Percentiles rank a stretch among this genome's conserved stretches.
Conservation (phyloP, 1,140 invertebrate species). For the Drosophila pandora region DNA sequence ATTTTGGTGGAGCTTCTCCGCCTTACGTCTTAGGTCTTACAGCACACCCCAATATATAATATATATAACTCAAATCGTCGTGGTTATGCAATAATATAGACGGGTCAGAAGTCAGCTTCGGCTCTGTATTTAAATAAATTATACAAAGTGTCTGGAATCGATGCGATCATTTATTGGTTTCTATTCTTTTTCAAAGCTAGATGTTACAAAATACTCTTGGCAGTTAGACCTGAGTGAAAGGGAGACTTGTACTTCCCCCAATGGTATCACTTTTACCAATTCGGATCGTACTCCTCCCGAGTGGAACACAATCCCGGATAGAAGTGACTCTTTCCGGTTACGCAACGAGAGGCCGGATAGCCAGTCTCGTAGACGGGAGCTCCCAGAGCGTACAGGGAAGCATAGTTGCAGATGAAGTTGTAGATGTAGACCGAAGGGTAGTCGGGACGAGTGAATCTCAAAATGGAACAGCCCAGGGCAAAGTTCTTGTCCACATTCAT, state of each 20-base stretch:
- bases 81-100: constrained; percentile 28
- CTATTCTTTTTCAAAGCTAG: constrained; percentile 27
- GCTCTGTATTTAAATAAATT: constrained; percentile 26
- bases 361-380: constrained; percentile 69
- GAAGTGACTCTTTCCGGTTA: constrained; percentile 70
- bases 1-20: constrained; percentile 23
- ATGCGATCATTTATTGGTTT: constrained; percentile 53
- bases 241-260: constrained; percentile 1
- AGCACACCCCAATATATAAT: constrained; percentile 16
- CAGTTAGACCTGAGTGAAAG: constrained; percentile 55
- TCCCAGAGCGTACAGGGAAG: constrained; percentile 71
- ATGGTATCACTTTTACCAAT: constrained; percentile 58
- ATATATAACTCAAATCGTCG: constrained; percentile 11
- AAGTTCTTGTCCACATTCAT: constrained; percentile 77
- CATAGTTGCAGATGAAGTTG: constrained; percentile 80
- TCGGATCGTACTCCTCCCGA: constrained; percentile 69
- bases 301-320: constrained; percentile 79
- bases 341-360: constrained; percentile 54
- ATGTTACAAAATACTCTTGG: constrained; percentile 47
- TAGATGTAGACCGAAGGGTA: constrained; percentile 75
- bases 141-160: constrained; percentile 37
- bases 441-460: constrained; percentile 75
- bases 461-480: constrained; percentile 70
- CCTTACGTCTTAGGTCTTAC: constrained; percentile 9
- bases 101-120: constrained; percentile 34